Conservation (phyloP, 2,888 invertebrate species). For the Exephanes ischioxanthus region DNA sequence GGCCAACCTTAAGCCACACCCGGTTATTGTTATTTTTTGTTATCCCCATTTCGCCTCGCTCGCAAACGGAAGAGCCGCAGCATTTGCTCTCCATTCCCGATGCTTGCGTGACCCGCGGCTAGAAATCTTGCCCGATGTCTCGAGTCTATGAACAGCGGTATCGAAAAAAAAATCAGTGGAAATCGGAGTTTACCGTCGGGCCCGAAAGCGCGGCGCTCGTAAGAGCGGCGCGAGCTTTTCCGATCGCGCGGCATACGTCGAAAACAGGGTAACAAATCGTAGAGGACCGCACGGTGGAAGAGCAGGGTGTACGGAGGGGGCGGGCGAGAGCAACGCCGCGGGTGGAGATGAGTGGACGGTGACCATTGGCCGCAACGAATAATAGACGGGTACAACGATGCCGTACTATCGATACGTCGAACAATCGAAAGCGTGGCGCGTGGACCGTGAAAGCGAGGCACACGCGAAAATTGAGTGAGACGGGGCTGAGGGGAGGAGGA, state of each 20-base stretch:
- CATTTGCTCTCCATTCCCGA: background rate
- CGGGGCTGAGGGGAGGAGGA: too few species aligned
- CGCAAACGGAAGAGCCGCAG: background rate
- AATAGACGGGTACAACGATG: conserved; percentile 80
- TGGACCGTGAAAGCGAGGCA: conserved; percentile 77
- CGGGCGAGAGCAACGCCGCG: conserved; percentile 1
- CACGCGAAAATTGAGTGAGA: conserved; percentile 49
- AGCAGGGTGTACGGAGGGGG: background rate
- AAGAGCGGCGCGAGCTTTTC: conserved; percentile 25
- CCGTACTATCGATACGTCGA: conserved; percentile 79
- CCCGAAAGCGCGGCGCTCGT: background rate
- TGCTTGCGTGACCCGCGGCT: background rate
- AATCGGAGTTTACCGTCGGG: conserved; percentile 1
- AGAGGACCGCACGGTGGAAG: conserved; percentile 62
- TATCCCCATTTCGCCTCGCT: background rate
- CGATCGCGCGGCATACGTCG: conserved; percentile 75
- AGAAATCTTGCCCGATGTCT: conserved; percentile 10
- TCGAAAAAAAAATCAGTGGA: background rate
- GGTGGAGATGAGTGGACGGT: conserved; percentile 48
- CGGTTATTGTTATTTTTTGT: background rate
- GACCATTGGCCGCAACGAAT: conserved; percentile 81
- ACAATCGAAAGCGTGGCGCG: conserved; percentile 80
- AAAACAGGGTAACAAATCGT: conserved; percentile 82
- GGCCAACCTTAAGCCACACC: too few species aligned
- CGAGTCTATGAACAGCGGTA: background rate